Base-by-base conservation (phyloP, 1,140 invertebrate species). In the Pseudomyrmex gracilis region DNA sequence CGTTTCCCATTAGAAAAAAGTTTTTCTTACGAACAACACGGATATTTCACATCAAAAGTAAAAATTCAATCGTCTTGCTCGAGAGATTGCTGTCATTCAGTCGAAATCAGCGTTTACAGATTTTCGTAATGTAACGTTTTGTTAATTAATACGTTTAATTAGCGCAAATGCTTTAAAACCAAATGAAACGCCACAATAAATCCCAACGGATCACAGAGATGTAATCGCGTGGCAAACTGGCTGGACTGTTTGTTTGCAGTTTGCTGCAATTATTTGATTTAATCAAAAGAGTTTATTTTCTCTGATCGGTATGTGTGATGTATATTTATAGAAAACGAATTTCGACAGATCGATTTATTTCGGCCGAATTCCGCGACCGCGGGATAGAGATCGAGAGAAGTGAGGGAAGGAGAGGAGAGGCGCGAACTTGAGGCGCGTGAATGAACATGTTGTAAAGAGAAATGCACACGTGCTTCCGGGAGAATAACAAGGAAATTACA, bases 401-500 rank as follows among this genome's bases (percentile, higher is more conserved):
- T n/a, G n/a, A n/a, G n/a, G 49, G 10, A 49, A 9, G 47, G 1
- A 22, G 45, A 24, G 10, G 45, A 20, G 47, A 17, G 15, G 15
- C 20, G 53, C 13, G 15, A 70, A 45, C 51, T 57, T 34, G 22
- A 34, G 43, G 58, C 20, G 24, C 9, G 34, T 17, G 12, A 66
- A 78, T 55, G 74, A 49, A 58, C 34, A 49, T 34, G 15, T 2
- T 2, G 7, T 7, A 51, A 57, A 15, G 15, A 20, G 22, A 51
- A 73, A 61, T 45, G 47, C 43, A 47, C 13, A 58, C 10, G 34
- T 34, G 70, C 49, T 63, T 66, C 45, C 49, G 20, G 24, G 47
- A 63, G 45, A 76, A 80, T 80, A 55, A 80, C 76, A 58, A 71
- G 76, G 45, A 10, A 80, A 80, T 20, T 71, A 80, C 76, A 80